phyloP scores from a whole-genome alignment of 2,113 vertebrate species.

The Tenrec ecaudatus region DNA sequence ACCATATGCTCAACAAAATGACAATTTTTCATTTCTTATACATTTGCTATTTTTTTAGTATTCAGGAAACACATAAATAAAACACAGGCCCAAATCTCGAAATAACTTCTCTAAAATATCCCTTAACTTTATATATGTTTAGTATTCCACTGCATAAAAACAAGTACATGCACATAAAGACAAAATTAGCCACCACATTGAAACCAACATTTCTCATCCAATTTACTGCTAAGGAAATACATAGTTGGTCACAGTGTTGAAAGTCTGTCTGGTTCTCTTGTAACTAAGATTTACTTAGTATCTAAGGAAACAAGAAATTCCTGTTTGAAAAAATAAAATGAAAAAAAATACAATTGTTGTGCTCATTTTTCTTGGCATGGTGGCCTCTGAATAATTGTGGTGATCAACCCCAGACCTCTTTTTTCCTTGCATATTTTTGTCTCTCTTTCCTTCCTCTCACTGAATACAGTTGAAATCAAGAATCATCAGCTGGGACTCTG shows the following conservation, averaged over 20 bases:
- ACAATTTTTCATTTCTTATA: not conserved
- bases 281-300: slow-evolving; percentile 81
- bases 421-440: slow-evolving; percentile 49
- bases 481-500: slow-evolving; percentile 76
- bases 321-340: slow-evolving; percentile 74
- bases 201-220: slow-evolving; percentile 76
- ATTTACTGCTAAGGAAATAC: slow-evolving; percentile 76
- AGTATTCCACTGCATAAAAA: slow-evolving; percentile 63
- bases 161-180: slow-evolving; percentile 59
- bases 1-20: not conserved
- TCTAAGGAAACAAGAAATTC: slow-evolving; percentile 85
- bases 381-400: slow-evolving; percentile 63
- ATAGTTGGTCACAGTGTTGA: slow-evolving; percentile 55
- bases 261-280: slow-evolving; percentile 62
- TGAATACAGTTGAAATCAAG: slow-evolving; percentile 82
- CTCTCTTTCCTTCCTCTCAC: slow-evolving; percentile 77
- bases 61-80: not conserved
- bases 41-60: not conserved
- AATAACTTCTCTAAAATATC: not conserved
- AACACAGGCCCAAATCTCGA: not conserved
- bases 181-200: slow-evolving; percentile 78
- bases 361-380: slow-evolving; percentile 75
- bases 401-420: slow-evolving; percentile 79
- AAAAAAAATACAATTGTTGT: slow-evolving; percentile 69
- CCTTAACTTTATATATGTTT: not conserved